Conservation (phyloP, 2,888 invertebrate species). For the Sarcophaga rosellei region DNA sequence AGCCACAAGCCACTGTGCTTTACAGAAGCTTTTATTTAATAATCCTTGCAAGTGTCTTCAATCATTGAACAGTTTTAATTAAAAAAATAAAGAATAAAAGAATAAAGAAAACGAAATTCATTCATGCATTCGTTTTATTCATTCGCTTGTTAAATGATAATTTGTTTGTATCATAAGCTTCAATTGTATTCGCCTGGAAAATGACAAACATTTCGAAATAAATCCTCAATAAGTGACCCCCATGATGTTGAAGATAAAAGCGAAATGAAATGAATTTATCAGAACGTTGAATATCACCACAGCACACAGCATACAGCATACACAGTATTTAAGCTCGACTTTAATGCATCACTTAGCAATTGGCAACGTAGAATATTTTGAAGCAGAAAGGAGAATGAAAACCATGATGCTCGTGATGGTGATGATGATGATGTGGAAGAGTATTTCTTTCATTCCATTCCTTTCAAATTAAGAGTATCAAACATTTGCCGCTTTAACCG, state of each 20-base stretch:
- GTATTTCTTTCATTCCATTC: neutral
- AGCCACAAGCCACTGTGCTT: conserved; percentile 14
- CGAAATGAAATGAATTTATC: neutral
- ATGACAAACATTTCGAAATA: conserved; percentile 57
- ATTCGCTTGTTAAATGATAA: conserved; percentile 54
- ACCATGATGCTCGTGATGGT: neutral
- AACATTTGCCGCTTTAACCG: conserved; percentile 65
- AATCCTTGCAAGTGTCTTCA: neutral
- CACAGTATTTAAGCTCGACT: conserved; percentile 47
- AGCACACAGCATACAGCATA: neutral
- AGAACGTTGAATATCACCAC: no score
- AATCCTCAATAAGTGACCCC: conserved; percentile 58
- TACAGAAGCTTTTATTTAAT: neutral
- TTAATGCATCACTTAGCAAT: conserved; percentile 58
- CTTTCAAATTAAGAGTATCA: conserved; percentile 48
- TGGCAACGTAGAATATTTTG: neutral
- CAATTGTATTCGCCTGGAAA: conserved; percentile 52
- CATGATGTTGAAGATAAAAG: conserved; percentile 62
- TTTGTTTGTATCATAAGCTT: conserved; percentile 57
- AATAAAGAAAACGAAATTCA: no score
- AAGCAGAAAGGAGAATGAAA: neutral
- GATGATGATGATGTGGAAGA: no score
- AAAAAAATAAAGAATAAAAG: neutral
- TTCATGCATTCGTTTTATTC: neutral
- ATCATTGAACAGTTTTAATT: conserved; percentile 53